Evolutionary conservation across 2,888 invertebrate species (phyloP).

Genomic region (Imbricaverruca yamaguchii): DNA sequence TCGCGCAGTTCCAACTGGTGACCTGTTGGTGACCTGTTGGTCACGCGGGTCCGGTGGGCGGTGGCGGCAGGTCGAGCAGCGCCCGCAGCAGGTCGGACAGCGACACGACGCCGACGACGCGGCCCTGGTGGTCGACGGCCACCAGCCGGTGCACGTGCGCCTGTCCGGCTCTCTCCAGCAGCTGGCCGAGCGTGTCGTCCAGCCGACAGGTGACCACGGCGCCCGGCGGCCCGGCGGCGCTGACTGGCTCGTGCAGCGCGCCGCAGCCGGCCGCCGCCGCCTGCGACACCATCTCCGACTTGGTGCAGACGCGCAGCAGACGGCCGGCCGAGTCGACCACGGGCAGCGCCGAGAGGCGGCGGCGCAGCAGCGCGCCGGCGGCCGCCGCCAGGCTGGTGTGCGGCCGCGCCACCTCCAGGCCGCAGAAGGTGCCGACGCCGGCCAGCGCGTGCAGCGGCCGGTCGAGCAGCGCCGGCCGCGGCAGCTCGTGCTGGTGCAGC

Average conservation of each 20-base stretch:
- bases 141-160: constrained; percentile 12
- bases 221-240: constrained; percentile 19
- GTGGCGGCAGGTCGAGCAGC: not conserved
- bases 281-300: not conserved
- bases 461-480: constrained; percentile 2
- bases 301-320: constrained; percentile 16
- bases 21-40: no score
- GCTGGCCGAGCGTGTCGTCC: constrained; percentile 31
- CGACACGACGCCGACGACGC: not conserved
- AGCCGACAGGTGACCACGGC: constrained; percentile 28
- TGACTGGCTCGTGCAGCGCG: not conserved
- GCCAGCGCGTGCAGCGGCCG: not conserved
- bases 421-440: not conserved
- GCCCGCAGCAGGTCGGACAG: constrained; percentile 5
- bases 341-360: not conserved
- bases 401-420: constrained; percentile 16
- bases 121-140: not conserved
- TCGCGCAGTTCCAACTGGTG: no score
- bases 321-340: constrained; percentile 76
- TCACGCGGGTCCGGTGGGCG: not conserved
- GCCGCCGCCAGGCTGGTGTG: not conserved
- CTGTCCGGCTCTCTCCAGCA: constrained; percentile 18
- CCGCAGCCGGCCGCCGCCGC: not conserved
- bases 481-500: constrained; percentile 15
- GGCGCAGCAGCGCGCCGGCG: constrained; percentile 13